Base-by-base conservation (phyloP, 2,113 vertebrate species). In the Vulpes ferrilata region DNA sequence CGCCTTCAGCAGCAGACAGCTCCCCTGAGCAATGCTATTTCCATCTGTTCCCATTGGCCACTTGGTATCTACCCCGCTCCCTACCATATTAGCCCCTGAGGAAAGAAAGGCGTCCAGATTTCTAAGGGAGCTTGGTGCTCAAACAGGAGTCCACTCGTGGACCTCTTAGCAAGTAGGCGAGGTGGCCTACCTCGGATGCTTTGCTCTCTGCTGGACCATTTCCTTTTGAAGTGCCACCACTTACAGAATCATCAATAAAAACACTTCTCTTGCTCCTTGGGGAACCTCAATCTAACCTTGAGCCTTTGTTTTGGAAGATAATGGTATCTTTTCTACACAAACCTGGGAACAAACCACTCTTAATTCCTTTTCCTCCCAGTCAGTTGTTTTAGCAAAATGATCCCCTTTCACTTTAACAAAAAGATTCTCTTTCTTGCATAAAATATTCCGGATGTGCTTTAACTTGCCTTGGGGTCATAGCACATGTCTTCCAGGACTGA, bases 381-480 rank as follows among this genome's bases (percentile, higher is more conserved):
- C 88, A 74, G 43, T 97, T 90, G 84, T 97, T 95, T 96, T 53
- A 81, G 94, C 86, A 89, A 95, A 96, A 96, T 59, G 93, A 91
- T 95, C 85, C 57, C 86, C 94, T 96, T 97, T 96, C 98, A 80
- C 93, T 97, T 98, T 96, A 97, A 98, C 97, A 90, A 82, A 97
- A 97, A 96, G 97, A 96, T 96, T 96, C 97, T 51, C 90, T 97
- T 98, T 96, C 96, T 95, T 83, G 32, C 89, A 97, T 97, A 98
- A 98, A 98, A 98, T 98, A 98, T 98, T 98, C 97, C 78, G 86
- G 97, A 98, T 98, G 25, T 96, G 98, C 95, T 96, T 94, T 96
- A 96, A 98, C 97, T 98, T 98, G 97, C 98, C 97, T 98, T 98
- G 97, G 97, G 97, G 98, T 98, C 97, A 98, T 71, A 97, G 93